Evolutionary conservation across 2,113 vertebrate species (phyloP).

Genomic region (Sinocyclocheilus grahami): DNA sequence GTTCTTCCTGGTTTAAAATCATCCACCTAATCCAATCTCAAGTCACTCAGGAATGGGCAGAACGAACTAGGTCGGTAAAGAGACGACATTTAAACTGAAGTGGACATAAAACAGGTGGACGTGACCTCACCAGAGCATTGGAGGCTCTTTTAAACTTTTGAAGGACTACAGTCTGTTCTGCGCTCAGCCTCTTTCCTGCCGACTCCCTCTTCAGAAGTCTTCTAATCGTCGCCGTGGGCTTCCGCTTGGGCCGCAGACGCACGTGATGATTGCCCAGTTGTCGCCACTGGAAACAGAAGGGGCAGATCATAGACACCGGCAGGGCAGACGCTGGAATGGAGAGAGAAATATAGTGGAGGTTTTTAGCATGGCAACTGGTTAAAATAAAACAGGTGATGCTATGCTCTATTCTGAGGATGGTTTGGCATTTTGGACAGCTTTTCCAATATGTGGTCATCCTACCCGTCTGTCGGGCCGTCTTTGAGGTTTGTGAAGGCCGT

Average conservation of each 20-base stretch:
- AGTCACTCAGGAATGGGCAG: not conserved
- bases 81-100: not conserved
- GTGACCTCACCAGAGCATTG: constrained; percentile 83
- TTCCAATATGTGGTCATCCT: constrained; percentile 30
- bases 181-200: constrained; percentile 76
- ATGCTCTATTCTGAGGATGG: constrained; percentile 34
- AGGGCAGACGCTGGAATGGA: constrained; percentile 62
- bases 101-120: constrained; percentile 11
- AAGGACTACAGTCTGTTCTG: constrained; percentile 80
- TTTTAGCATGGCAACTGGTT: constrained; percentile 16
- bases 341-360: not conserved
- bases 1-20: not conserved
- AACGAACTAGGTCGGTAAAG: not conserved
- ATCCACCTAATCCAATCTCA: not conserved
- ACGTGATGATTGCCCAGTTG: constrained; percentile 78
- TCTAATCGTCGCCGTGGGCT: constrained; percentile 75
- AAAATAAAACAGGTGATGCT: constrained; percentile 28
- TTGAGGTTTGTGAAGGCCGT: not conserved
- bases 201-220: constrained; percentile 78
- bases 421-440: constrained; percentile 33
- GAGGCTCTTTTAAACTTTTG: constrained; percentile 80
- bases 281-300: constrained; percentile 85
- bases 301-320: constrained; percentile 72
- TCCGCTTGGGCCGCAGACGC: constrained; percentile 83
- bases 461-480: not conserved